Base-by-base conservation (phyloP, 2,113 vertebrate species). In the Pygoscelis adeliae region DNA sequence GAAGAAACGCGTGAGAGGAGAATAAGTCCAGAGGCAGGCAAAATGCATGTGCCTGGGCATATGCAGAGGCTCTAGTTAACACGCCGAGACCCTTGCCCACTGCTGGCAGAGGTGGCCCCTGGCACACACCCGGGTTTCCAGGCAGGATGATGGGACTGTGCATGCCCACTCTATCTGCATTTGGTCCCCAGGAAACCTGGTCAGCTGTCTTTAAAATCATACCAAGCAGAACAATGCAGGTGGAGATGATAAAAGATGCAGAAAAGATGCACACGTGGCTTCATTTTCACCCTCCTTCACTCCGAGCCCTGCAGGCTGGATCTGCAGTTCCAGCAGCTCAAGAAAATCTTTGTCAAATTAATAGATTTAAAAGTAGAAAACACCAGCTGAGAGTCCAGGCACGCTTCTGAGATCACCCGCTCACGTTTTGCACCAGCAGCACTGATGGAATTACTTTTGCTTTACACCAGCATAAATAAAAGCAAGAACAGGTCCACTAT, bases 341-440 rank as follows among this genome's bases (percentile, higher is more conserved):
- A 46, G 93, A 58, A 96, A 95, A 94, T 73, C 95, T 94, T 96
- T 90, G 91, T 96, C 95, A 96, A 96, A 93, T 94, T 89, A 96
- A 95, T 93, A 91, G 91, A 94, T 96, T 96, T 94, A 77, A 83
- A 93, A 96, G 95, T 21, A 80, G 96, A 91, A 93, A 73, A 76
- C 89, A n/a, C 70, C 85, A 84, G 42, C 93, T 2, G 50, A 87
- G 94, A 69, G 50, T n/a, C 89, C 19, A 7, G 89, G 81, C 84
- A 76, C 7, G n/a, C 91, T 93, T 77, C 89, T 86, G 93, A 71
- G 92, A 71, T 93, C 87, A 44, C 89, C 82, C 29, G 34, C 89
- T 79, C 12, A 25, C 50, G 55, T 80, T 96, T 93, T 96, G 93
- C 94, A 94, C 95, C 91, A 88, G 40, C 78, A 69, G 79, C 89